Evolutionary conservation across 1,140 invertebrate genomes (phyloP).

Genomic region (Bombus superbus): DNA sequence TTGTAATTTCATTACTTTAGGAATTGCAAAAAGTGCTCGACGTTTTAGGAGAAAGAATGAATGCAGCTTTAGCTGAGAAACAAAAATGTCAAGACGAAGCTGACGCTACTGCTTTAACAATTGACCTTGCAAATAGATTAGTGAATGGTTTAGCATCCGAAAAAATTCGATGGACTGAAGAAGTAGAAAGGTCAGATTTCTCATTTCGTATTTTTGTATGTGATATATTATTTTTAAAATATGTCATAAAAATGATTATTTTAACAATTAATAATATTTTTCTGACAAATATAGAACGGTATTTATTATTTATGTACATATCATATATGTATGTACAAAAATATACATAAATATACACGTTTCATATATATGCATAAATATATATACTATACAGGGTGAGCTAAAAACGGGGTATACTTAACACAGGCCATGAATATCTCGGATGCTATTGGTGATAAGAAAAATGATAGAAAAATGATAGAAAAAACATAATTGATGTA

Average conservation of each 20-base stretch:
- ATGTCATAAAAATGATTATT: neutral
- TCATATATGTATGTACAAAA: no score
- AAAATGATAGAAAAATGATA: no score
- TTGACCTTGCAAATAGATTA: slow-evolving; percentile 95
- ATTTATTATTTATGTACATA: no score
- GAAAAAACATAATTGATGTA: no score
- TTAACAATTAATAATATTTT: neutral
- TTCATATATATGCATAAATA: no score
- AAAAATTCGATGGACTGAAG: slow-evolving; percentile 92
- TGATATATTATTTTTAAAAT: neutral
- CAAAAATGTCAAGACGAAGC: slow-evolving; percentile 94
- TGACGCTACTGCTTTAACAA: slow-evolving; percentile 91
- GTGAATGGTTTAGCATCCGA: slow-evolving; percentile 97
- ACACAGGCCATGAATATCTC: no score
- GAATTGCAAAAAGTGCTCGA: slow-evolving; percentile 91
- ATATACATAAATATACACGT: no score
- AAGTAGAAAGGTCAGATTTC: slow-evolving; percentile 84
- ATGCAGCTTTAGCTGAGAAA: slow-evolving; percentile 93
- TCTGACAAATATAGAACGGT: neutral
- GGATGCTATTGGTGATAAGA: no score
- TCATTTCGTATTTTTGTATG: neutral
- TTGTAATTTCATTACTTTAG: slow-evolving; percentile 72
- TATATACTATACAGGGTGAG: no score
- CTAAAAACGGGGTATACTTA: no score
- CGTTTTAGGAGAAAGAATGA: slow-evolving; percentile 90